A percentile compares a stretch with the other conserved stretches of the same genome.
These are phyloP conservation scores for Lamproptera curius DNA, from an alignment of 2,888 invertebrate genomes.

Conservation along the genomic window DNA sequence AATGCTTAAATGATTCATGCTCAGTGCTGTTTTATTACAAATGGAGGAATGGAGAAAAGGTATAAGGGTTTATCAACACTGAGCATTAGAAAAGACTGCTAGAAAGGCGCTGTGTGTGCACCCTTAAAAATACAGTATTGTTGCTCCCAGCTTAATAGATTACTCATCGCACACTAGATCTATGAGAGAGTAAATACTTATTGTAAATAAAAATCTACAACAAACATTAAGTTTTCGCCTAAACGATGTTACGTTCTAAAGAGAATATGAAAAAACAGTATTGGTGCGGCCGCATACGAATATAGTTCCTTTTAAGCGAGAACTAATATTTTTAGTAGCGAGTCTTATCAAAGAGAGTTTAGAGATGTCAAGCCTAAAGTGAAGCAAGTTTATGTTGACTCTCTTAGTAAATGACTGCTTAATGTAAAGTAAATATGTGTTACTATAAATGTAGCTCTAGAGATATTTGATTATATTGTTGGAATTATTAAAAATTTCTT, in stretches of 20 bases:
- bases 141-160: conserved; percentile 17
- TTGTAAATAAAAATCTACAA: conserved; percentile 8
- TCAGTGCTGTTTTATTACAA: too few relatives aligned
- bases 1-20: too few relatives aligned
- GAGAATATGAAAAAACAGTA: neutral
- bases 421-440: neutral
- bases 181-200: conserved; percentile 4
- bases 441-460: neutral
- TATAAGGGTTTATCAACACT: too few relatives aligned
- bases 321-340: neutral
- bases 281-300: conserved; percentile 3
- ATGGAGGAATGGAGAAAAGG: too few relatives aligned
- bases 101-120: too few relatives aligned
- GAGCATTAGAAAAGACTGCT: too few relatives aligned
- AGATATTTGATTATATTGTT: too few relatives aligned
- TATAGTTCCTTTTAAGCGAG: neutral
- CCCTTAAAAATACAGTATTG: conserved; percentile 3
- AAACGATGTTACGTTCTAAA: conserved; percentile 7
- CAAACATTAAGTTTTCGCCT: conserved; percentile 11
- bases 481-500: too few relatives aligned
- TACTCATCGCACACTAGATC: conserved; percentile 3
- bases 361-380: neutral
- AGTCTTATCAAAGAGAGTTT: neutral
- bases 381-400: neutral
- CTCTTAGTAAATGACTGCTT: neutral